Percentiles rank a stretch among this genome's conserved stretches.
Conservation (phyloP, 2,113 vertebrate genomes). For the Ophiodon elongatus region DNA sequence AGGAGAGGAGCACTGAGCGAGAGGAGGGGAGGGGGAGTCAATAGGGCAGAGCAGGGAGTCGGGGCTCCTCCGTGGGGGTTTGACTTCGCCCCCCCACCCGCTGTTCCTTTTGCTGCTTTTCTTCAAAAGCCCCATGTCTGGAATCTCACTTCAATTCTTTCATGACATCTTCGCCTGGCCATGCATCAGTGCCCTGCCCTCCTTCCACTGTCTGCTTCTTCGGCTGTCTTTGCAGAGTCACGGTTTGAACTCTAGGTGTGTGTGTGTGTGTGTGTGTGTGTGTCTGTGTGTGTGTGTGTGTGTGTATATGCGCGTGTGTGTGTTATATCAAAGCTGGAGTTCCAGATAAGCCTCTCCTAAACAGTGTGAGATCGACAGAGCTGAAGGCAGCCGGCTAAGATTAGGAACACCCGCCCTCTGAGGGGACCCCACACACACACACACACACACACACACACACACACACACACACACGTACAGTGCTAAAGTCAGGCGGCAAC, state of each 20-base stretch:
- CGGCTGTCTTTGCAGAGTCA: conserved; percentile 43
- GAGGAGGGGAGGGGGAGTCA: conserved; percentile 25
- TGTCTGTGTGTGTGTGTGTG: conserved; percentile 35
- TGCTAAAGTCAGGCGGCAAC: not conserved
- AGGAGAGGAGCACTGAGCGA: not conserved
- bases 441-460: conserved; percentile 11
- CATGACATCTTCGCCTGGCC: conserved; percentile 66
- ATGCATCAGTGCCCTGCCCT: conserved; percentile 68
- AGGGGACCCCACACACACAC: conserved; percentile 21
- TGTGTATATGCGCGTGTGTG: conserved; percentile 30
- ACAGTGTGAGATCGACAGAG: conserved; percentile 64
- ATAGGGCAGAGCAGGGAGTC: conserved; percentile 47
- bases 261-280: conserved; percentile 32
- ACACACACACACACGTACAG: not conserved
- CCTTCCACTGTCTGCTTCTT: conserved; percentile 55
- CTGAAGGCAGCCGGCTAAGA: conserved; percentile 50
- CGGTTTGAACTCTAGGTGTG: conserved; percentile 40
- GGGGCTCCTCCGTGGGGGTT: conserved; percentile 59
- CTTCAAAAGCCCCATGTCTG: conserved; percentile 49
- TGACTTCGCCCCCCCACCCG: conserved; percentile 40
- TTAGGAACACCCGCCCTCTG: conserved; percentile 57
- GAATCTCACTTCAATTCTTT: conserved; percentile 71
- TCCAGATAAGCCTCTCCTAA: conserved; percentile 65
- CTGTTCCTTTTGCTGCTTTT: conserved; percentile 44
- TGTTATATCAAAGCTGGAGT: conserved; percentile 58